Conservation (phyloP, 2,888 invertebrate genomes). For the Nemapogon koenigi region DNA sequence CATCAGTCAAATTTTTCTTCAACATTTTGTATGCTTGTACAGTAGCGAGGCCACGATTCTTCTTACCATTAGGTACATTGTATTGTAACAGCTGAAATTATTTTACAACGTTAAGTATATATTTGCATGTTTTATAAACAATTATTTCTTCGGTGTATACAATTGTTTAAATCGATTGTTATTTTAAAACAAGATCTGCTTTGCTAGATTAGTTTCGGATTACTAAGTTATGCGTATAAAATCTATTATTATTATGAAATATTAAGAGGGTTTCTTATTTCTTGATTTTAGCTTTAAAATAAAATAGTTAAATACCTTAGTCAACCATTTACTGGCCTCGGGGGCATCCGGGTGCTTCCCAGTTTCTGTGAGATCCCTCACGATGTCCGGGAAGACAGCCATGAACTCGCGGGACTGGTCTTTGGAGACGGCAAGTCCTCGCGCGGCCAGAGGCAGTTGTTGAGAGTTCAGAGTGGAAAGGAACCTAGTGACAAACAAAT, state of each 20-base stretch:
- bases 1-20: conserved; percentile 72
- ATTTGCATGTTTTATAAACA: too few species aligned
- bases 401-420: conserved; percentile 88
- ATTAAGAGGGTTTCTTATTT: too few species aligned
- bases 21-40: conserved; percentile 79
- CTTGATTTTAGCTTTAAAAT: too few species aligned
- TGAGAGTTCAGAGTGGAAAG: conserved; percentile 69
- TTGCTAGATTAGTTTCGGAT: neutral
- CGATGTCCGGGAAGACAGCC: conserved; percentile 87
- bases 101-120: too few species aligned
- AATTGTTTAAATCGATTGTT: neutral
- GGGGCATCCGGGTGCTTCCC: conserved; percentile 78
- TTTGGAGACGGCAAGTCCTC: conserved; percentile 71
- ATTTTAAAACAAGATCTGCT: neutral
- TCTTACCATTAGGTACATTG: conserved; percentile 92
- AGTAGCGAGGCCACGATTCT: conserved; percentile 77
- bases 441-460: conserved; percentile 66
- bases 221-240: too few species aligned
- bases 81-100: conserved; percentile 81
- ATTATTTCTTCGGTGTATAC: neutral
- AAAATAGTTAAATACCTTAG: too few species aligned
- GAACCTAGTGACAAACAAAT: conserved; percentile 38
- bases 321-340: conserved; percentile 81
- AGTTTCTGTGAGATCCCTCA: conserved; percentile 81
- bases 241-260: too few species aligned